phyloP scores from a whole-genome alignment of 1,140 invertebrate genomes.

The Cyclina sinensis region DNA sequence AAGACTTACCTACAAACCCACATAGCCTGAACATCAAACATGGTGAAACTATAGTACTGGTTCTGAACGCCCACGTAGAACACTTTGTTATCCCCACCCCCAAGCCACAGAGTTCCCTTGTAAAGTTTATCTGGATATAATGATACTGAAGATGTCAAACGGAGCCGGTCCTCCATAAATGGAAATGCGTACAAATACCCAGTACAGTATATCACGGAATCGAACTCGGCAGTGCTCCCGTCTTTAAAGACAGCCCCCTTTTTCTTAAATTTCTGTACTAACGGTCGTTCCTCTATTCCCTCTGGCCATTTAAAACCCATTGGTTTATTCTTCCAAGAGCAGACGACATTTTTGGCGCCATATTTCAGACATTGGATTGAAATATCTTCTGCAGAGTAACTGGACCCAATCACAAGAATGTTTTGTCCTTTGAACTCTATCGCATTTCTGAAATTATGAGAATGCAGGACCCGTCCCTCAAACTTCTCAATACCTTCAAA shows the following conservation, averaged over 20 bases:
- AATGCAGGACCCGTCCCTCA: constrained; percentile 55
- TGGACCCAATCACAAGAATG: constrained; percentile 27
- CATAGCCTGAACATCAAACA: constrained; percentile 55
- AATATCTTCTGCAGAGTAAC: constrained; percentile 63
- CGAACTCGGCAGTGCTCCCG: constrained; percentile 27
- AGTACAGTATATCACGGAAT: constrained; percentile 59
- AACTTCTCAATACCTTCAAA: constrained; percentile 61
- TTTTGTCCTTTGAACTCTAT: constrained; percentile 59
- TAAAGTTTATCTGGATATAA: constrained; percentile 53
- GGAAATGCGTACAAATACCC: constrained; percentile 57
- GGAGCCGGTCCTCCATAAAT: constrained; percentile 22
- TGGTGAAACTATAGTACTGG: constrained; percentile 46
- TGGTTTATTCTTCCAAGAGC: constrained; percentile 1
- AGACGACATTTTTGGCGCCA: constrained; percentile 31
- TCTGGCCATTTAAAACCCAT: constrained; percentile 35
- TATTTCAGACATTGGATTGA: constrained; percentile 48
- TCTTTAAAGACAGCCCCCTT: constrained; percentile 54
- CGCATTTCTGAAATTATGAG: constrained; percentile 61
- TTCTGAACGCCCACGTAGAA: constrained; percentile 50
- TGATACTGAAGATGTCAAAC: background rate
- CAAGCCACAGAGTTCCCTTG: constrained; percentile 55
- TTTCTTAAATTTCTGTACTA: constrained; percentile 22
- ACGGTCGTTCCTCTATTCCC: constrained; percentile 41
- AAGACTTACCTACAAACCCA: constrained; percentile 52
- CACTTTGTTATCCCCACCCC: constrained; percentile 53